A percentile compares a stretch with the other conserved stretches of the same genome.
phyloP scores from a whole-genome alignment of 2,888 invertebrate genomes.

The Lobophora halterata region DNA sequence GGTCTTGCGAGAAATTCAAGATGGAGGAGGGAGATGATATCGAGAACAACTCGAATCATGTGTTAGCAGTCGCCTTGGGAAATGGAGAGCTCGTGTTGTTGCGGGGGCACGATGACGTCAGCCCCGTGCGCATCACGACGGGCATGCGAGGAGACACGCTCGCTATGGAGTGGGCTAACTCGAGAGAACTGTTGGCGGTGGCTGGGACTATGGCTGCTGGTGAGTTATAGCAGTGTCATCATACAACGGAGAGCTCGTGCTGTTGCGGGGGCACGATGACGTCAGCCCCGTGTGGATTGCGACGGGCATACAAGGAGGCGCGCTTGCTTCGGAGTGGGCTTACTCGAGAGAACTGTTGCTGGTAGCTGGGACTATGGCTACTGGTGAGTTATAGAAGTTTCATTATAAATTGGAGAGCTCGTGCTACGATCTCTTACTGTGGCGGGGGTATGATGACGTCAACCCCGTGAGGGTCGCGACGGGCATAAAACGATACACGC shows the following conservation, averaged over 20 bases:
- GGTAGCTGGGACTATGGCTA: too few species aligned
- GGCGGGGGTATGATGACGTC: conserved; percentile 96
- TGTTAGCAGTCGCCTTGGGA: conserved; percentile 92
- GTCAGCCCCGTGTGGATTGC: too few species aligned
- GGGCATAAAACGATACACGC: conserved; percentile 87
- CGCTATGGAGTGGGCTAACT: conserved; percentile 98
- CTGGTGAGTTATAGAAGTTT: conserved; percentile 90
- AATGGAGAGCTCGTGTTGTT: conserved; percentile 95
- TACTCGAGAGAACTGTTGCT: too few species aligned
- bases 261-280: too few species aligned
- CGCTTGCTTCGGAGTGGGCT: too few species aligned
- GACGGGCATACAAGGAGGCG: too few species aligned
- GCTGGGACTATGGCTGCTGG: conserved; percentile 86
- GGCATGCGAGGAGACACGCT: conserved; percentile 88
- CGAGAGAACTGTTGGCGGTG: conserved; percentile 94
- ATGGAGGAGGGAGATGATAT: conserved; percentile 96
- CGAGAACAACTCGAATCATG: conserved; percentile 83
- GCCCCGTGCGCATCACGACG: conserved; percentile 90
- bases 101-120: conserved; percentile 95
- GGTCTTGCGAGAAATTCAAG: conserved; percentile 98
- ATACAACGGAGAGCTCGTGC: too few species aligned
- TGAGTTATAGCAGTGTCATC: too few species aligned
- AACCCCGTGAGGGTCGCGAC: conserved; percentile 92
- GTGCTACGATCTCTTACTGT: too few species aligned
- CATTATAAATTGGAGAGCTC: conserved; percentile 93